Conservation (phyloP, 2,888 invertebrate genomes). For the Ectemnius cavifrons region DNA sequence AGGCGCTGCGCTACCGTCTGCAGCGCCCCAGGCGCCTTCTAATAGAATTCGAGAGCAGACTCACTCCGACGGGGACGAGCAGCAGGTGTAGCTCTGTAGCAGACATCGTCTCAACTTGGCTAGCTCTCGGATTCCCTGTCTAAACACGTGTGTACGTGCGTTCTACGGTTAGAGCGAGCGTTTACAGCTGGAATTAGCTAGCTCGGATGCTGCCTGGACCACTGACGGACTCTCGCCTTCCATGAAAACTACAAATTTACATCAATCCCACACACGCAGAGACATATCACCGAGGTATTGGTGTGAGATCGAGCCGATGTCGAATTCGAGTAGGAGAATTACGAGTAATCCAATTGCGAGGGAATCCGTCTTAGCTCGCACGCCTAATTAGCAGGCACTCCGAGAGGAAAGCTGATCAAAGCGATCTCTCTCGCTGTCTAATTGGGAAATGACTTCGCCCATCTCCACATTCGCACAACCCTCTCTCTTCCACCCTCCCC, state of each 20-base stretch:
- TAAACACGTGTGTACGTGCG: conserved; percentile 43
- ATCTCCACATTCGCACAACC: neutral
- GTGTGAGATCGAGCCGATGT: neutral
- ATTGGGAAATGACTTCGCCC: conserved; percentile 35
- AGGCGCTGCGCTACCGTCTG: too few species aligned
- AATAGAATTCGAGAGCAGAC: conserved; percentile 26
- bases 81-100: too few species aligned
- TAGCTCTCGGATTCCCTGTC: conserved; percentile 47
- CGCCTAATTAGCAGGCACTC: conserved; percentile 5
- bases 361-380: neutral
- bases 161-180: conserved; percentile 2
- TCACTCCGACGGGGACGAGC: too few species aligned
- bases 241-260: neutral
- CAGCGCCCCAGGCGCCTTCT: too few species aligned
- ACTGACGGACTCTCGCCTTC: neutral
- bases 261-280: neutral
- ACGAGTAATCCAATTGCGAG: conserved; percentile 23
- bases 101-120: conserved; percentile 9
- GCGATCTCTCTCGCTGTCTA: conserved; percentile 23
- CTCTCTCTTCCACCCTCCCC: neutral
- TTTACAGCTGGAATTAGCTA: conserved; percentile 23
- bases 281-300: neutral
- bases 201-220: neutral
- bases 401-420: conserved; percentile 22
- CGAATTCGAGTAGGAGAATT: neutral